Base-by-base conservation (phyloP, 2,888 invertebrate species). In the Troilus luridus region DNA sequence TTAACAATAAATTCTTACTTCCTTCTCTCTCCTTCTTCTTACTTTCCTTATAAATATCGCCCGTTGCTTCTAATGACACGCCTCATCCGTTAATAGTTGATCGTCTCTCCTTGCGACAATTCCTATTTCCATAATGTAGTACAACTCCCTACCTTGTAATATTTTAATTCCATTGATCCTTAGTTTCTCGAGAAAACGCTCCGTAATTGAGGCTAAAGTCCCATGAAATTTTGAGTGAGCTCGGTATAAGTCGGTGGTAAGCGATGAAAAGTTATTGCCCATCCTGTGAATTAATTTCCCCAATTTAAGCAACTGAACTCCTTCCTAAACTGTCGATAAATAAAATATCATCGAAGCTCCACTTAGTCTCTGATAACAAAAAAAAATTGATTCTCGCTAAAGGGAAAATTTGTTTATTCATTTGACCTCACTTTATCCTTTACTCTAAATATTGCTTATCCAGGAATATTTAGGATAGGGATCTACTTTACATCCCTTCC, bases 1-100 rank as follows among this genome's bases (percentile, higher is more conserved):
- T 92, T 91, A 90, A 92, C 92, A 91, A 91, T 92, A 92, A 92
- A 92, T 92, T 92, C 88, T 72, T 91, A 90, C 85, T 27, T 27
- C 90, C 91, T 24, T 67, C 56, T 59, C 62, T 88, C 21, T 89
- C 24, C 17, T 17, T n/a, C 88, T 88, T 88, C 72, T 77, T 77
- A 54, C 54, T 64, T 54, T 8, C 19, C 41, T 24, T 54, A 89
- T 89, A 89, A 89, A 89, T 89, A 89, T 60, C 27, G 12, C 17
- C 12, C 59, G 21, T 62, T 54, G 24, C 56, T 9, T 11, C 56
- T 58, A 54, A 85, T 58, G 85, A 58, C 6, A 41, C 41, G 54
- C 81, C 54, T 81, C 81, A 19, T 1, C n/a, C 21, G 56, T 85
- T 85, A 85, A 85, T 56, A 85, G 85, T 85, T 85, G 54, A 58